Evolutionary conservation across 2,797 vertebrate genomes (phyloP).

Genomic region (Rhyacichthys aspro): DNA sequence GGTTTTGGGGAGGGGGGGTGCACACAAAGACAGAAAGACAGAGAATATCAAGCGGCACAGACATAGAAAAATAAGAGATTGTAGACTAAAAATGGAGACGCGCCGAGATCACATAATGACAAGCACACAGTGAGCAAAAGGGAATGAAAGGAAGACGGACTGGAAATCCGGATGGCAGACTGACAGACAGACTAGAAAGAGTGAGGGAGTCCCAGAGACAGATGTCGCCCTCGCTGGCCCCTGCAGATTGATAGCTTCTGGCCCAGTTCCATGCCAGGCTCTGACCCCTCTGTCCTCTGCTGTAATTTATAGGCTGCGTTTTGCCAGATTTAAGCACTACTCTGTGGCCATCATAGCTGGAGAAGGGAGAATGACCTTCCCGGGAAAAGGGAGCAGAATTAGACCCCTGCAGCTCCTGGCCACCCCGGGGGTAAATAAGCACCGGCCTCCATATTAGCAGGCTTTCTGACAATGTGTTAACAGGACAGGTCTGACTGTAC

Average conservation of each 20-base stretch:
- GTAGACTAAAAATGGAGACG: slow-evolving; percentile 59
- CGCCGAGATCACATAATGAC: slow-evolving; percentile 53
- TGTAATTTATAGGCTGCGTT: slow-evolving; percentile 83
- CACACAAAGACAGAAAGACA: slow-evolving; percentile 64
- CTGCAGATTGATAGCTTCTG: slow-evolving; percentile 82
- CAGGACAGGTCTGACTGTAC: slow-evolving; percentile 26
- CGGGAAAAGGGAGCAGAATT: slow-evolving; percentile 65
- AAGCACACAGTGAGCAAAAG: slow-evolving; percentile 39
- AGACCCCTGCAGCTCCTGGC: slow-evolving; percentile 60
- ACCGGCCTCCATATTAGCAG: slow-evolving; percentile 40
- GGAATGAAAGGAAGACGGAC: slow-evolving; percentile 24
- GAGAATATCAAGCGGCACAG: slow-evolving; percentile 67
- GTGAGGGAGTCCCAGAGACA: slow-evolving; percentile 82
- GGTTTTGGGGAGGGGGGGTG: slow-evolving; percentile 14
- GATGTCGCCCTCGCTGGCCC: slow-evolving; percentile 79
- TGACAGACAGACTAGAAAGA: slow-evolving; percentile 54
- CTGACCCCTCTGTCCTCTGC: slow-evolving; percentile 83
- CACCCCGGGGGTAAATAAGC: slow-evolving; percentile 56
- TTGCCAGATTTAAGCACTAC: slow-evolving; percentile 83
- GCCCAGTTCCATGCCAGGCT: slow-evolving; percentile 79
- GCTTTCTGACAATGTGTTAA: slow-evolving; percentile 53
- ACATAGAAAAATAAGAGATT: slow-evolving; percentile 53
- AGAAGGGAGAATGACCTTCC: slow-evolving; percentile 77
- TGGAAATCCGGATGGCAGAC: slow-evolving; percentile 34
- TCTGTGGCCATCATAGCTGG: slow-evolving; percentile 75